Percentiles rank a stretch among this genome's conserved stretches.
Evolutionary conservation across 2,888 invertebrate genomes (phyloP).

Genomic region (Phyto melanocephala): DNA sequence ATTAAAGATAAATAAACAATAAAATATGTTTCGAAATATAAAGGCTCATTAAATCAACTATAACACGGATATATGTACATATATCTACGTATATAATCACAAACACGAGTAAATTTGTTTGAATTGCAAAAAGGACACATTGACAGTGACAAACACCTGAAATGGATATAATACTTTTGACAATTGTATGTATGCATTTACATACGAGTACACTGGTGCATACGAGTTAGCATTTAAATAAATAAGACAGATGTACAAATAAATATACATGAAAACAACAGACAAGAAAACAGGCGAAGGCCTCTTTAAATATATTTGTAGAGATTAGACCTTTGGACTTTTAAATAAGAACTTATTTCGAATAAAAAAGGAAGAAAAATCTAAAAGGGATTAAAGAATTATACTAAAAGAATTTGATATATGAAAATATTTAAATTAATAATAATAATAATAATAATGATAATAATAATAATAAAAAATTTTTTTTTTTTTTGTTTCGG

Average conservation of each 20-base stretch:
- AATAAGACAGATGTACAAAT: background rate
- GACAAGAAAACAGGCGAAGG: background rate
- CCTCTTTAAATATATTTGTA: too few species aligned
- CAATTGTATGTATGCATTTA: background rate
- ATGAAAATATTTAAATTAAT: too few species aligned
- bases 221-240: background rate
- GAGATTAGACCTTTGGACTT: too few species aligned
- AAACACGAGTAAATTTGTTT: background rate
- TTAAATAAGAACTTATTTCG: too few species aligned
- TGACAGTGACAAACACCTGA: slow-evolving; percentile 31
- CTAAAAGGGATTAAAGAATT: too few species aligned
- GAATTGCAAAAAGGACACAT: background rate
- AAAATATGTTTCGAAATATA: slow-evolving; percentile 16
- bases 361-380: too few species aligned
- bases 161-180: slow-evolving; percentile 4
- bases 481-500: too few species aligned
- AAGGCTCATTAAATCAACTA: slow-evolving; percentile 1
- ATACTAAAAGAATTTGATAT: too few species aligned
- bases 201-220: background rate
- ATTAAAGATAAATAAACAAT: slow-evolving; percentile 12
- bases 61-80: slow-evolving; percentile 35
- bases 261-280: too few species aligned
- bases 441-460: too few species aligned
- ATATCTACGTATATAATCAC: background rate
- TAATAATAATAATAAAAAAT: too few species aligned